Percentiles rank a stretch among this genome's conserved stretches.
Conservation (phyloP, 2,113 vertebrate genomes). For the Anser cygnoides region DNA sequence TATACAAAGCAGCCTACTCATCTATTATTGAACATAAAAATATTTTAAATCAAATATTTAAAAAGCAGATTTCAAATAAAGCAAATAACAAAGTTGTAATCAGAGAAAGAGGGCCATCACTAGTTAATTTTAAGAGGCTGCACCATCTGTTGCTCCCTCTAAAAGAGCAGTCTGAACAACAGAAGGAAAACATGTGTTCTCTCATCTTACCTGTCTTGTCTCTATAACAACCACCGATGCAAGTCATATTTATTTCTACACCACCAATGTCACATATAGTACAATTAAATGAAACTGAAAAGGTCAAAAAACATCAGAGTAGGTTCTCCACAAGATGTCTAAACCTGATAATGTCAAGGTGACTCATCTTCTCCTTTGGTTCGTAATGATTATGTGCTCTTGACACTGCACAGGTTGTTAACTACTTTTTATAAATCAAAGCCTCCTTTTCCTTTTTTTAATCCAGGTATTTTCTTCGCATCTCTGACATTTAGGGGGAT, state of each 20-base stretch:
- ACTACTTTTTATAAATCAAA: slow-evolving; percentile 39
- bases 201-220: slow-evolving; percentile 62
- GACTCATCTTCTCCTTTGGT: slow-evolving; percentile 70
- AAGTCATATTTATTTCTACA: slow-evolving; percentile 67
- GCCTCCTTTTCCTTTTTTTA: not conserved
- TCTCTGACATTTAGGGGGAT: slow-evolving; percentile 11
- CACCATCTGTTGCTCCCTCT: slow-evolving; percentile 41
- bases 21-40: not conserved
- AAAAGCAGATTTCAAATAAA: not conserved
- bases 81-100: not conserved
- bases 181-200: slow-evolving; percentile 42
- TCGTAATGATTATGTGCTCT: slow-evolving; percentile 59
- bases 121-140: not conserved
- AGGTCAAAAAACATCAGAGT: slow-evolving; percentile 72
- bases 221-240: slow-evolving; percentile 75
- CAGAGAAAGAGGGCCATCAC: not conserved
- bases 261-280: slow-evolving; percentile 56
- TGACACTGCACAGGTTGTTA: slow-evolving; percentile 43
- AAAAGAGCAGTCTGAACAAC: slow-evolving; percentile 24
- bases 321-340: slow-evolving; percentile 61
- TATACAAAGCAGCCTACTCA: not conserved
- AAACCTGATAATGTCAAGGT: slow-evolving; percentile 72
- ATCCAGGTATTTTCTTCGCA: slow-evolving; percentile 48
- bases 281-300: slow-evolving; percentile 74
- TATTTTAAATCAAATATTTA: not conserved